Percentiles rank a stretch among this genome's conserved stretches.
phyloP scores from a whole-genome alignment of 2,113 vertebrate species.

The Apeltes quadracus region DNA sequence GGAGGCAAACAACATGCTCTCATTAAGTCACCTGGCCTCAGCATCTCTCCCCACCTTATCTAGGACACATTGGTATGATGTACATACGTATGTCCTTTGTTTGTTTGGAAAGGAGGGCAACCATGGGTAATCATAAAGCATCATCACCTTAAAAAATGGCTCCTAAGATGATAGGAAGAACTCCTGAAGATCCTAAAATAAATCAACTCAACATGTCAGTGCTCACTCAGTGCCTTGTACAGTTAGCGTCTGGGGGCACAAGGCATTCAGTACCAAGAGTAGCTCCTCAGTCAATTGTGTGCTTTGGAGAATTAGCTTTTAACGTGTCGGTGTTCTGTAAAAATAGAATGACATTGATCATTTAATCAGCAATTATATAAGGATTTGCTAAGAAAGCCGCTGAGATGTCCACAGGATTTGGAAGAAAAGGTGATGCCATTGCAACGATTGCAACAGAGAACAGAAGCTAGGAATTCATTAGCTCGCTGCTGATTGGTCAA shows the following conservation, averaged over 20 bases:
- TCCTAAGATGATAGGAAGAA: neutral
- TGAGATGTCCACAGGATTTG: too few species aligned
- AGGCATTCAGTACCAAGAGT: neutral
- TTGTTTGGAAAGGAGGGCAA: neutral
- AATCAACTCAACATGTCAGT: too few species aligned
- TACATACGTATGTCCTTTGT: neutral
- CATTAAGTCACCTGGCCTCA: slow-evolving; percentile 60
- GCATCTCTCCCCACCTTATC: slow-evolving; percentile 19
- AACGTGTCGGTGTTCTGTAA: neutral
- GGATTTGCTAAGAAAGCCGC: too few species aligned
- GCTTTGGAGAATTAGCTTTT: neutral
- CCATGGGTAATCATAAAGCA: neutral
- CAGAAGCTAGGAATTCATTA: too few species aligned
- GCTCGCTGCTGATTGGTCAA: too few species aligned
- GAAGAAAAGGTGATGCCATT: too few species aligned
- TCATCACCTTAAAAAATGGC: neutral
- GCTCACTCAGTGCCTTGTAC: neutral
- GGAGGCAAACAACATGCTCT: slow-evolving; percentile 53
- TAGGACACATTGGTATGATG: slow-evolving; percentile 12
- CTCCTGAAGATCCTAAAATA: too few species aligned
- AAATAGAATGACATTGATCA: neutral
- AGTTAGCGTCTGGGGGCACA: neutral
- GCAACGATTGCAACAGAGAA: too few species aligned
- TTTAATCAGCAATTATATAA: neutral
- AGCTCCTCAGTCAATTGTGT: neutral